phyloP scores from a whole-genome alignment of 2,888 invertebrate species.

The Embidobia sp. region DNA sequence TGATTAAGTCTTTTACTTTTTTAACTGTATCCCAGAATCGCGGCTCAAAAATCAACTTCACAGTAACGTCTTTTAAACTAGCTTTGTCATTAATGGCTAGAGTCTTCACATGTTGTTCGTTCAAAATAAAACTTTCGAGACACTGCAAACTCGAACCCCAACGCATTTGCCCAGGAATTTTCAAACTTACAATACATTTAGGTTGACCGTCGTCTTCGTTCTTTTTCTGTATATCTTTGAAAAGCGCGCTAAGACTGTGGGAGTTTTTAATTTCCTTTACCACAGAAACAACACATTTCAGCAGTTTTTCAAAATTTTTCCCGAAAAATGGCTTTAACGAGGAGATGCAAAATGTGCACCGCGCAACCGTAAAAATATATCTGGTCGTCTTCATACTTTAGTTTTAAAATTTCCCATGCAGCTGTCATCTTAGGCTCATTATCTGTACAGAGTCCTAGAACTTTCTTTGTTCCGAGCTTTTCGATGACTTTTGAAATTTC shows the following conservation, averaged over 20 bases:
- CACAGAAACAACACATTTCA: conserved; percentile 60
- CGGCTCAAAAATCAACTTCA: conserved; percentile 33
- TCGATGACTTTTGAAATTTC: conserved; percentile 65
- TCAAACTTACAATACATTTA: conserved; percentile 35
- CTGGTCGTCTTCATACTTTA: conserved; percentile 65
- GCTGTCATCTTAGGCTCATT: conserved; percentile 64
- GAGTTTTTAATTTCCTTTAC: conserved; percentile 68
- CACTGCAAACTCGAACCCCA: conserved; percentile 67
- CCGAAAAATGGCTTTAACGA: conserved; percentile 67
- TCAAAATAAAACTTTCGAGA: conserved; percentile 65
- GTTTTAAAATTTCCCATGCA: conserved; percentile 65
- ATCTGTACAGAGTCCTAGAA: conserved; percentile 63
- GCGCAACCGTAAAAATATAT: conserved; percentile 68
- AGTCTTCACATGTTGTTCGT: conserved; percentile 67
- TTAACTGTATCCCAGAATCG: conserved; percentile 36
- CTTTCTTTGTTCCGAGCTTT: conserved; percentile 58
- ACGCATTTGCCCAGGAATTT: conserved; percentile 65
- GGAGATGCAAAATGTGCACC: conserved; percentile 68
- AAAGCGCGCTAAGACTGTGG: conserved; percentile 60
- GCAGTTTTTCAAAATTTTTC: conserved; percentile 48
- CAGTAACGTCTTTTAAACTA: neutral
- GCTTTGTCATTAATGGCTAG: conserved; percentile 57
- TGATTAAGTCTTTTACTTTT: neutral
- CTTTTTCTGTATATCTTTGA: conserved; percentile 58
- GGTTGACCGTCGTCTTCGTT: conserved; percentile 8